Percentiles rank a stretch among this genome's conserved stretches.
Conservation (phyloP, 2,113 vertebrate genomes). For the Cinclus cinclus region DNA sequence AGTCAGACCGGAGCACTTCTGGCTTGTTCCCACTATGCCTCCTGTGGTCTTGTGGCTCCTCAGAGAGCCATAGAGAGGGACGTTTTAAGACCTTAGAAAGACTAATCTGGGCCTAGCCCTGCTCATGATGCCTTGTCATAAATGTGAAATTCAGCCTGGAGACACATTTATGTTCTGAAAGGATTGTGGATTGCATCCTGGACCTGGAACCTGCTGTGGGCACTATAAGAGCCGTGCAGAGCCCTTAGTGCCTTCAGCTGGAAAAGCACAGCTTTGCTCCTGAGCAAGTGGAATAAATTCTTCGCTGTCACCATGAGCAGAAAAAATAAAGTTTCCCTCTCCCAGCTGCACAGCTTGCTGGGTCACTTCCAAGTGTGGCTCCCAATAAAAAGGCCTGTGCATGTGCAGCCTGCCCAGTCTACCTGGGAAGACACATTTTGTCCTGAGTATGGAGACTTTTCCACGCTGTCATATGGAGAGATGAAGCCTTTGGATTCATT, state of each 20-base stretch:
- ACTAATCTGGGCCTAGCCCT: neutral
- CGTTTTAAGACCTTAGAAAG: neutral
- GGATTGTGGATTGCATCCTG: neutral
- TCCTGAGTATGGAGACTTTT: neutral
- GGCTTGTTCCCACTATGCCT: neutral
- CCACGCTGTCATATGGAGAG: neutral
- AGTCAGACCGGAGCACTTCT: neutral
- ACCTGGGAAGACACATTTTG: neutral
- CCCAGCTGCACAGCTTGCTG: fast-evolving
- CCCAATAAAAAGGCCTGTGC: neutral
- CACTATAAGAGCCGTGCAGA: fast-evolving
- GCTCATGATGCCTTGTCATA: neutral
- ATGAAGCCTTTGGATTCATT: neutral
- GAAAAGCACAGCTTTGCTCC: neutral
- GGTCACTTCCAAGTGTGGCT: neutral
- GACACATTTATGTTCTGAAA: neutral
- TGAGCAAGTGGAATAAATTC: neutral
- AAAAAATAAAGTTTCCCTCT: neutral
- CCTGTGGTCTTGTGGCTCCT: neutral
- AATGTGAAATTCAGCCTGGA: neutral
- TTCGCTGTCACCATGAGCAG: fast-evolving
- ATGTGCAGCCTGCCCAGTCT: neutral
- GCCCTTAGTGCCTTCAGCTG: neutral
- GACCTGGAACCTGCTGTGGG: neutral
- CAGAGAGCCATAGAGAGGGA: neutral